Percentiles rank a stretch among this genome's conserved stretches.
Conservation (phyloP, 2,113 vertebrate species). For the Dolichallabes microphthalmus region DNA sequence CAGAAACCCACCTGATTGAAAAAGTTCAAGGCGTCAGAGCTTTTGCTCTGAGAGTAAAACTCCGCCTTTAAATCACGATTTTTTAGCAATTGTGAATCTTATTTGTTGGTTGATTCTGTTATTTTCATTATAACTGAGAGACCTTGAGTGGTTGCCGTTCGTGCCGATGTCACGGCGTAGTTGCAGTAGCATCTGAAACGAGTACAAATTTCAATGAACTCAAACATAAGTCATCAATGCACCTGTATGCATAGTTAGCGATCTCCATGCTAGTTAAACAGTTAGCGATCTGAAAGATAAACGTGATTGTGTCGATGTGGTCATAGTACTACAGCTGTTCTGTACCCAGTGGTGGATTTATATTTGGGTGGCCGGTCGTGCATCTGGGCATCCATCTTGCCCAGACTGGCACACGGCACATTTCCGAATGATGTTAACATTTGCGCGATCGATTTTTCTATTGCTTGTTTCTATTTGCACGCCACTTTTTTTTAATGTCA, state of each 20-base stretch:
- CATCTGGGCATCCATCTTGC: too few relatives aligned
- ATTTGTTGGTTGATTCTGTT: neutral
- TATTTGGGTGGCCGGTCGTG: too few relatives aligned
- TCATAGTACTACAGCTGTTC: neutral
- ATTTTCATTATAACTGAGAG: neutral
- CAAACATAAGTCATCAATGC: neutral
- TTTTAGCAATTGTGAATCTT: neutral
- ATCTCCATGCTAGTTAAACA: neutral
- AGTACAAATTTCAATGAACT: neutral
- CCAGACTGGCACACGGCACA: too few relatives aligned
- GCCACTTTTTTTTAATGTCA: too few relatives aligned
- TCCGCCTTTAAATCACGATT: neutral
- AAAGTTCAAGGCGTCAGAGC: conserved; percentile 8
- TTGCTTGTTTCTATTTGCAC: too few relatives aligned
- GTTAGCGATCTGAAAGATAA: neutral
- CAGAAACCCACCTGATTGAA: conserved; percentile 36
- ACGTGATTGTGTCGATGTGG: neutral
- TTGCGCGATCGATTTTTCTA: too few relatives aligned
- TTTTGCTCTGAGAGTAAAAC: neutral
- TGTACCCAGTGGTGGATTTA: neutral
- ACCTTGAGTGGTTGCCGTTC: neutral
- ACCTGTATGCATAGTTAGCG: neutral
- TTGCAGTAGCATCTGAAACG: neutral
- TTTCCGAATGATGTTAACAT: too few relatives aligned
- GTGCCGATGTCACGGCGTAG: neutral